These are phyloP conservation scores for Cyphotilapia sp. DNA, from an alignment of 2,113 vertebrate species.

Conservation along the genomic window DNA sequence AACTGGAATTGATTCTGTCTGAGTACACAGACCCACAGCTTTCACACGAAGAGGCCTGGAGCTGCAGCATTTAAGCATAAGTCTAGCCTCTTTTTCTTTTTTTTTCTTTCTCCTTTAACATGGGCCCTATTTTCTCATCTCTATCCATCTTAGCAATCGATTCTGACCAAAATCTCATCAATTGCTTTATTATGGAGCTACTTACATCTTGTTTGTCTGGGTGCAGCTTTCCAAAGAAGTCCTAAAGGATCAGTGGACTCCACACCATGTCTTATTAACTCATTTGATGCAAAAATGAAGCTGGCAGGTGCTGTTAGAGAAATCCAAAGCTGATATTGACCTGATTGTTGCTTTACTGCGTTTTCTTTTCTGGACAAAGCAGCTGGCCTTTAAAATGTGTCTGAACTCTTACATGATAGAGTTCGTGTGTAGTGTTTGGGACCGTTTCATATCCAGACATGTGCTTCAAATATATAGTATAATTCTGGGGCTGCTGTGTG, in stretches of 20 bases:
- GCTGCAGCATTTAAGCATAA: conserved; percentile 4
- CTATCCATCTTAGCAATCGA: conserved; percentile 7
- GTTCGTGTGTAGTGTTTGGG: neutral
- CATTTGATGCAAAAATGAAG: neutral
- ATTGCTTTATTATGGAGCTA: neutral
- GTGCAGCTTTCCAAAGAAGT: neutral
- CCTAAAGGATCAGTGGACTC: neutral
- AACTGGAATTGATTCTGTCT: conserved; percentile 52
- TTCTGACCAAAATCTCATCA: conserved; percentile 14
- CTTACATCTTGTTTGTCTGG: conserved; percentile 12
- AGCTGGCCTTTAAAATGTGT: neutral
- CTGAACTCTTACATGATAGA: neutral
- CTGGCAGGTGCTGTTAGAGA: neutral
- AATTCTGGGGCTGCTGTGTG: neutral
- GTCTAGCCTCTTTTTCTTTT: neutral
- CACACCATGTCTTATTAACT: neutral
- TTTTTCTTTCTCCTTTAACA: neutral
- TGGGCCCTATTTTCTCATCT: neutral
- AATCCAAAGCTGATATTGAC: neutral
- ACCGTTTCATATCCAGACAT: neutral
- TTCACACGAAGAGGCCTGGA: conserved; percentile 3
- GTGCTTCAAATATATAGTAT: neutral
- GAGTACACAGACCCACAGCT: conserved; percentile 40
- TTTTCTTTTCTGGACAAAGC: neutral
- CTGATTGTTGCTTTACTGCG: neutral